Conservation (phyloP, 2,888 invertebrate genomes). For the Latrodectus hesperus region DNA sequence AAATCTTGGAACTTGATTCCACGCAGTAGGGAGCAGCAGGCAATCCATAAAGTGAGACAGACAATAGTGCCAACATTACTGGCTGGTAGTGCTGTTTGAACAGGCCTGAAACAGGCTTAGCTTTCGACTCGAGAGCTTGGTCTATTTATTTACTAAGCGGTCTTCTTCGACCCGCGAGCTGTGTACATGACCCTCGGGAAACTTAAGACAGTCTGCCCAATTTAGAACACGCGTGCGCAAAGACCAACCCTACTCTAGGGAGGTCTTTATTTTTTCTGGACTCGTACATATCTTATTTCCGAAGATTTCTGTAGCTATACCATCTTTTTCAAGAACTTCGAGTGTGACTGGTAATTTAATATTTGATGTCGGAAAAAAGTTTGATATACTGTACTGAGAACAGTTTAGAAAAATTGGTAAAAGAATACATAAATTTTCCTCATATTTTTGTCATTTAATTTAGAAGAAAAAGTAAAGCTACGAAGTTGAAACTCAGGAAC, state of each 20-base stretch:
- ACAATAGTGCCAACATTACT: slow-evolving; percentile 65
- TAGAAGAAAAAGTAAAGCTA: no score
- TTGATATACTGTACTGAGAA: not conserved
- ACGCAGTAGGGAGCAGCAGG: slow-evolving; percentile 13
- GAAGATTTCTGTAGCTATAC: not conserved
- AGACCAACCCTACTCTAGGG: slow-evolving; percentile 8
- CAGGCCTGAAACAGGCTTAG: slow-evolving; percentile 57
- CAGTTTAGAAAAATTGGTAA: not conserved
- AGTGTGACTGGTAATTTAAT: no score
- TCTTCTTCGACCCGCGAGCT: slow-evolving; percentile 28
- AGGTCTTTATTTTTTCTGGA: slow-evolving; percentile 32
- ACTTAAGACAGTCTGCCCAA: slow-evolving; percentile 42
- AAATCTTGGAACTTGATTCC: slow-evolving; percentile 20
- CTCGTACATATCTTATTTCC: slow-evolving; percentile 23
- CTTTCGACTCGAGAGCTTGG: slow-evolving; percentile 50
- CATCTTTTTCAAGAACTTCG: no score
- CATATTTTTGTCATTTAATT: no score
- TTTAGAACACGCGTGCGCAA: slow-evolving; percentile 24
- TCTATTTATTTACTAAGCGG: slow-evolving; percentile 57
- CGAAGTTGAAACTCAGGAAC: no score
- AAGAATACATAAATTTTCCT: no score
- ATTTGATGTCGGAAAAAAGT: not conserved
- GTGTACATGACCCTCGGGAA: slow-evolving; percentile 54
- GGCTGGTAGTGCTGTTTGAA: slow-evolving; percentile 61
- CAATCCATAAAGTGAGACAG: slow-evolving; percentile 42